phyloP scores from a whole-genome alignment of 2,888 invertebrate genomes.

The Megalurothrips usitatus region DNA sequence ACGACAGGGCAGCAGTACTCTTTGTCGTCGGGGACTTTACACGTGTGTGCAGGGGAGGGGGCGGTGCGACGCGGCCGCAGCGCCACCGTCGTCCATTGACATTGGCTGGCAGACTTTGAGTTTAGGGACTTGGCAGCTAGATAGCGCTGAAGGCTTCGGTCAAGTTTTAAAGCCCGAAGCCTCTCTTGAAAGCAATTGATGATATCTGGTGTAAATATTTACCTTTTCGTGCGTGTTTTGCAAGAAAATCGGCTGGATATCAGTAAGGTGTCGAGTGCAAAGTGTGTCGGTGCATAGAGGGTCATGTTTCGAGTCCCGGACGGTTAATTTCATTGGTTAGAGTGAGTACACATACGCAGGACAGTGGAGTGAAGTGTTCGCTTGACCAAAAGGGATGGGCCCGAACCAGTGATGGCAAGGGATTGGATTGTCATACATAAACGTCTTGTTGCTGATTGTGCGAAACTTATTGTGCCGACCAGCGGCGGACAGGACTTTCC shows the following conservation, averaged over 20 bases:
- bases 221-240: background rate
- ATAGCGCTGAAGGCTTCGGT: background rate
- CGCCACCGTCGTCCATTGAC: background rate
- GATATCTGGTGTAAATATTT: constrained; percentile 13
- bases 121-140: background rate
- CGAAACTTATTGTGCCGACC: no score
- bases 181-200: background rate
- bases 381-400: constrained; percentile 16
- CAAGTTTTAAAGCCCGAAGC: constrained; percentile 15
- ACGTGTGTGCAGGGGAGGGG: no score
- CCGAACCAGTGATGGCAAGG: background rate
- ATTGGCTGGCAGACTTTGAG: background rate
- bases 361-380: background rate
- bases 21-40: background rate
- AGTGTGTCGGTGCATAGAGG: no score
- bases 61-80: no score
- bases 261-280: no score
- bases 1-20: background rate
- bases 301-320: background rate
- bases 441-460: no score
- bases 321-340: constrained; percentile 2
- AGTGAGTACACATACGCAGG: background rate
- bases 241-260: no score
- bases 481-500: no score
- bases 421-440: constrained; percentile 6